A percentile compares a stretch with the other conserved stretches of the same genome.
These are phyloP conservation scores for Siderastrea siderea DNA, from an alignment of 92 coral and sea anemone species.

Conservation along the genomic window DNA sequence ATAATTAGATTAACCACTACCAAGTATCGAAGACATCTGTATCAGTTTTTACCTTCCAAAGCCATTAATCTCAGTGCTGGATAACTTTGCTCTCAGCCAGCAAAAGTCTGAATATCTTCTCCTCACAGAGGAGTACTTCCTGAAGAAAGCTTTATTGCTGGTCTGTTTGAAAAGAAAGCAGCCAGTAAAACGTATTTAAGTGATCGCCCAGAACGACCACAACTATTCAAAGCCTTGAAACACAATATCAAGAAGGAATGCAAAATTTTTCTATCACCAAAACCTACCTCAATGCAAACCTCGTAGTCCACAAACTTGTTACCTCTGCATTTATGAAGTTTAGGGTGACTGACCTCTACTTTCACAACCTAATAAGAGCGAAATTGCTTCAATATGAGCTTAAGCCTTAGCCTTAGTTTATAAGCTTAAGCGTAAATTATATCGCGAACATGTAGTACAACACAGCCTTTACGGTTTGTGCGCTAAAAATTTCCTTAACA, in stretches of 20 bases:
- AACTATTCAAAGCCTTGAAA: neutral
- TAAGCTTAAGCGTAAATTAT: neutral
- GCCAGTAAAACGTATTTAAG: neutral
- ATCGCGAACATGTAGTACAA: too few species aligned
- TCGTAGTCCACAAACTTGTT: conserved; percentile 93
- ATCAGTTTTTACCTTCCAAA: conserved; percentile 73
- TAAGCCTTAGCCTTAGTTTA: neutral
- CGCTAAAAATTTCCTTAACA: neutral
- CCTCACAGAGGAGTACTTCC: conserved; percentile 83
- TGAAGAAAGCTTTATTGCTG: conserved; percentile 88
- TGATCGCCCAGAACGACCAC: neutral
- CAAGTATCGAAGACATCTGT: neutral
- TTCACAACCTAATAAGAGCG: conserved; percentile 60
- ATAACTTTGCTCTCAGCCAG: conserved; percentile 90
- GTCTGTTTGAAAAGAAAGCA: conserved; percentile 62
- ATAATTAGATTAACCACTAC: neutral
- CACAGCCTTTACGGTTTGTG: too few species aligned
- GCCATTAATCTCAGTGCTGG: conserved; percentile 88
- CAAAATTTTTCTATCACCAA: neutral
- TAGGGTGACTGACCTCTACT: conserved; percentile 76
- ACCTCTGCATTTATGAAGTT: conserved; percentile 76
- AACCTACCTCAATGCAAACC: conserved; percentile 86
- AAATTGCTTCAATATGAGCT: neutral
- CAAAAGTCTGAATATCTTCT: conserved; percentile 93
- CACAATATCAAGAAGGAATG: neutral